Evolutionary conservation across 2,888 invertebrate species (phyloP), one percentile per base, ranked within the genome.

Genomic region (Brachypalpus laphriformis): DNA sequence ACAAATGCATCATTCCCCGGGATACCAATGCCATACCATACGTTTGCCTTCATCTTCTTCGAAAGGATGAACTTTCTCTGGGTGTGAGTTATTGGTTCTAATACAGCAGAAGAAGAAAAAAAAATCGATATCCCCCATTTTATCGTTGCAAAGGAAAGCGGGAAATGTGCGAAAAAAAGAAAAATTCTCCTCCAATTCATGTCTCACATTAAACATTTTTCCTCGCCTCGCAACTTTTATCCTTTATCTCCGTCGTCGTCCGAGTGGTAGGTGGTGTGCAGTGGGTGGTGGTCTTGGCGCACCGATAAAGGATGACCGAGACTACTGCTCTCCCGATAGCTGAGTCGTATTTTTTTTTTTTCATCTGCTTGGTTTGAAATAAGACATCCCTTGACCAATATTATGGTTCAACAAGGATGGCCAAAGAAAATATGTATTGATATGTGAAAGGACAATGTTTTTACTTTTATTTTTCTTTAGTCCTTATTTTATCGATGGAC

Each of bases 331-430:
- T 72, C 82, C 59, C 71, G 71, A 71, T 54, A 59, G 82, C 57
- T 49, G 16, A 61, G 47, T 70, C 45, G 16, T 45, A 8, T 34
- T 54, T 65, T 20, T 54, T 59, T 56, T 3, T 18, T 16, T 49
- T n/a, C 14, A 14, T 65, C 37, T 31, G 61, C 37, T 70, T 49
- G 74, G 63, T 70, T 83, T 83, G 80, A 81, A 85, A 80, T 80
- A 85, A 85, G 85, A 85, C 81, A 81, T 85, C 85, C 85, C 81
- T 81, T 85, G 85, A 81, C 85, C 85, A 85, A 85, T 85, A 85
- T 85, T 85, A 85, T 85, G 85, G 85, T 85, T 85, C 81, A 85
- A 81, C 81, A 81, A 85, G 85, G 76, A 85, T 81, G 75, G 76
- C 75, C 75, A 85, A 85, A 85, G 85, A 85, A 85, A 85, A 85